Conservation (phyloP, 2,797 vertebrate species). For the Coendou prehensilis region DNA sequence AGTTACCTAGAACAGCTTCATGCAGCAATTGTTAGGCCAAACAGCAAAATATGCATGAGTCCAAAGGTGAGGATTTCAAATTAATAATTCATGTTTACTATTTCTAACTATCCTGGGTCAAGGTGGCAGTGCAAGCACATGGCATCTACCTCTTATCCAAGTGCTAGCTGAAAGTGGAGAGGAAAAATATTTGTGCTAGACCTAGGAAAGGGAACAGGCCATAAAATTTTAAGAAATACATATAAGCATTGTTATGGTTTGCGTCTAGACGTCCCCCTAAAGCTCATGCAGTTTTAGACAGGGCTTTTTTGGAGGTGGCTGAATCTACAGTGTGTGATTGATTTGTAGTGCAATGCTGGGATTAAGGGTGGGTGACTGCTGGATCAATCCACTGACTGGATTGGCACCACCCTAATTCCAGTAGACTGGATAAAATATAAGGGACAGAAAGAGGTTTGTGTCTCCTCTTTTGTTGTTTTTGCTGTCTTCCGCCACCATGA, state of each 20-base stretch:
- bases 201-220: background rate
- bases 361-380: background rate
- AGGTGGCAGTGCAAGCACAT: background rate
- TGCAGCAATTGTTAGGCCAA: conserved; percentile 50
- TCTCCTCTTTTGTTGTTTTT: background rate
- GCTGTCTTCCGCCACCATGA: background rate
- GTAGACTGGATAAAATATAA: background rate
- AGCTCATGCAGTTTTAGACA: background rate
- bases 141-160: background rate
- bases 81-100: background rate
- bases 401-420: background rate
- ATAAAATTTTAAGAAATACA: background rate
- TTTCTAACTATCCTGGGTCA: background rate
- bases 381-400: background rate
- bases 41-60: background rate
- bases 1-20: conserved; percentile 35
- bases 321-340: background rate
- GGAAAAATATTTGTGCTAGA: background rate
- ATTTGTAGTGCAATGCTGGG: too few species aligned
- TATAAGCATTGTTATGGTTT: background rate
- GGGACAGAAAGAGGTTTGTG: background rate
- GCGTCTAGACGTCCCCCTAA: background rate
- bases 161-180: background rate
- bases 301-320: background rate
- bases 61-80: conserved; percentile 22